Evolutionary conservation across 1,140 invertebrate species (phyloP).

Genomic region (Elysia chlorotica): DNA sequence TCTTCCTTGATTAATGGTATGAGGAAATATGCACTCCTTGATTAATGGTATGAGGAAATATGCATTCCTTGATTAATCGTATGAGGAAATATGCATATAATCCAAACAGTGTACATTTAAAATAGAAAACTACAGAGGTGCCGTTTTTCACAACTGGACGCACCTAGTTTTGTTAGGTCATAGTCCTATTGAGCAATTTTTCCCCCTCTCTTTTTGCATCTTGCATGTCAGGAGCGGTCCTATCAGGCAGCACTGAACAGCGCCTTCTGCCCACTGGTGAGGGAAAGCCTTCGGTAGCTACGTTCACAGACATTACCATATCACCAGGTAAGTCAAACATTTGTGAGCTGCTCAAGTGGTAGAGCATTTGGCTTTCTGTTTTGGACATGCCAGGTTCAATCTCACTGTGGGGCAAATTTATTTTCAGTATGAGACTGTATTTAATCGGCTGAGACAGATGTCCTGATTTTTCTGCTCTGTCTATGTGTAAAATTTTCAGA

Average conservation of each 20-base stretch:
- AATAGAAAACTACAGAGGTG: too few species aligned
- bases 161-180: too few species aligned
- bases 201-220: not conserved
- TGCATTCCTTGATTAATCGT: not conserved
- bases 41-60: not conserved
- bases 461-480: not conserved
- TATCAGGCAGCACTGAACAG: constrained; percentile 6
- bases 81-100: not conserved
- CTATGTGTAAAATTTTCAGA: not conserved
- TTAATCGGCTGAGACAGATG: not conserved
- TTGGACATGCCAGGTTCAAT: not conserved
- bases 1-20: too few species aligned
- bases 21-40: too few species aligned
- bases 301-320: constrained; percentile 25
- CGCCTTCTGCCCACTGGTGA: constrained; percentile 21
- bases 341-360: not conserved
- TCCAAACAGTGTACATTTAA: too few species aligned
- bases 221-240: not conserved
- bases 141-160: too few species aligned
- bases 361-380: not conserved
- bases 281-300: constrained; percentile 26
- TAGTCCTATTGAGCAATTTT: too few species aligned
- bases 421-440: not conserved
- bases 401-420: not conserved
- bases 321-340: constrained; percentile 22